A percentile compares a stretch with the other conserved stretches of the same genome.
phyloP scores from a whole-genome alignment of 2,797 vertebrate species.

The Dallia pectoralis region DNA sequence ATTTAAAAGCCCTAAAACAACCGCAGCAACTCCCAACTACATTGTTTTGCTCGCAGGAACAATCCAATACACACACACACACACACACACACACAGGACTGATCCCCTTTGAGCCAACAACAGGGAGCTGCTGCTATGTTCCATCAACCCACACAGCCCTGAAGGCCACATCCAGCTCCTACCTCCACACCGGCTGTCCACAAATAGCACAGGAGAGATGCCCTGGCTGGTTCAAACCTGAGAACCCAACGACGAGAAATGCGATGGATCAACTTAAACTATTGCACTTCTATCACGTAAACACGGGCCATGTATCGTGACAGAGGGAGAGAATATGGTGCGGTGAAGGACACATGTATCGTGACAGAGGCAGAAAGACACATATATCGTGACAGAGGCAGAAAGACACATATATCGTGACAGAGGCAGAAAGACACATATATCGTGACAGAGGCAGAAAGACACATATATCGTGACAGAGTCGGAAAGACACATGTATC shows the following conservation, averaged over 20 bases:
- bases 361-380: too few species aligned
- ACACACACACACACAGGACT: too few species aligned
- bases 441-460: background rate
- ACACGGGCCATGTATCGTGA: too few species aligned
- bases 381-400: background rate
- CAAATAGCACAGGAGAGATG: conserved; percentile 43
- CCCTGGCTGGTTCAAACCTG: background rate
- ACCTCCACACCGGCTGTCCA: conserved; percentile 54
- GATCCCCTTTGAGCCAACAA: conserved; percentile 28
- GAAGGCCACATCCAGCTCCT: conserved; percentile 60
- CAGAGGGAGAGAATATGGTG: too few species aligned
- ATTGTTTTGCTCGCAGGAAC: too few species aligned
- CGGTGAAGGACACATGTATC: too few species aligned
- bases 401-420: background rate
- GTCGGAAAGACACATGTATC: background rate
- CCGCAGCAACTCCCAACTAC: background rate
- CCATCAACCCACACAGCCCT: conserved; percentile 66
- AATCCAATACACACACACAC: too few species aligned
- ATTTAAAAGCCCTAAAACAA: conserved; percentile 1
- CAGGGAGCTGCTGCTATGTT: conserved; percentile 52
- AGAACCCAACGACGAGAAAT: background rate
- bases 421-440: background rate
- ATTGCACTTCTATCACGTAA: background rate
- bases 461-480: background rate
- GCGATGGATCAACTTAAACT: background rate